These are phyloP conservation scores for Rhynchophorus ferrugineus DNA, from an alignment of 1,140 invertebrate genomes.

Conservation along the genomic window DNA sequence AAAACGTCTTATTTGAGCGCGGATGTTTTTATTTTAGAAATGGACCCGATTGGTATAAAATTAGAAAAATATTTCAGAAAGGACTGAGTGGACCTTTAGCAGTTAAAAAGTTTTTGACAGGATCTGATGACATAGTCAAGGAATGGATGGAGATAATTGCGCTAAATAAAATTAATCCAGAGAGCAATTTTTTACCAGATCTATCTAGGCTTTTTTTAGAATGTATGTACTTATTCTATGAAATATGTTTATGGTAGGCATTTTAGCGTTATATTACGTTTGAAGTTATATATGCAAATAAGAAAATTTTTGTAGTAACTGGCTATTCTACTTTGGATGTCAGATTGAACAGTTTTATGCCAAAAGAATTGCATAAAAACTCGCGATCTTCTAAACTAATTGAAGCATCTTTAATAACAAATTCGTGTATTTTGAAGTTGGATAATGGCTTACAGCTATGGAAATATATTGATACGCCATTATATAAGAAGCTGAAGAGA, in stretches of 20 bases:
- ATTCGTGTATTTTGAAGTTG: constrained; percentile 60
- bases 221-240: constrained; percentile 49
- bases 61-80: constrained; percentile 73
- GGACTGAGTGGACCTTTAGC: constrained; percentile 63
- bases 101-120: constrained; percentile 56
- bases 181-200: constrained; percentile 58
- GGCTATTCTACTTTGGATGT: constrained; percentile 60
- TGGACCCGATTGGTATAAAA: constrained; percentile 71
- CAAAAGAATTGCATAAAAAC: constrained; percentile 46
- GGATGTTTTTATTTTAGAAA: constrained; percentile 52
- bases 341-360: constrained; percentile 56
- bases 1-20: no score
- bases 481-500: constrained; percentile 60
- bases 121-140: constrained; percentile 54
- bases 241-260: no score
- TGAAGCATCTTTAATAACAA: constrained; percentile 61
- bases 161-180: constrained; percentile 28
- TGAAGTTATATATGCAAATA: neutral
- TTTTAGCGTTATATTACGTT: no score
- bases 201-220: constrained; percentile 71
- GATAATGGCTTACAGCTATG: constrained; percentile 71
- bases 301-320: constrained; percentile 50
- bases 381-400: constrained; percentile 64
- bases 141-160: constrained; percentile 45
- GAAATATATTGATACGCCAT: constrained; percentile 61